Base-by-base conservation (phyloP, 2,888 invertebrate species). In the Abscondita cerata region DNA sequence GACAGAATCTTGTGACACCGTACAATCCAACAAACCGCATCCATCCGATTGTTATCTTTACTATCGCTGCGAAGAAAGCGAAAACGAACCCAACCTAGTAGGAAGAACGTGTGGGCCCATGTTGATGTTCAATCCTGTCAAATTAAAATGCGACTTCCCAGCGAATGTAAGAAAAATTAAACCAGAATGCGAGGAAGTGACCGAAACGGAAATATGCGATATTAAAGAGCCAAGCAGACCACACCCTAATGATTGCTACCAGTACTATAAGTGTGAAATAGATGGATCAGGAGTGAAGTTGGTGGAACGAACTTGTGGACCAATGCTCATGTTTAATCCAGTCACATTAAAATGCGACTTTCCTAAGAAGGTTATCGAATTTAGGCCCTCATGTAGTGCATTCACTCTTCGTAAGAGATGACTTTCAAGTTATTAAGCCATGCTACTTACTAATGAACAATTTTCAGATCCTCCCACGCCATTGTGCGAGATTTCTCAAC, bases 111-210 rank as follows among this genome's bases (percentile, higher is more conserved):
- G 41, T 41, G 41, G 41, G 4, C 41, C 41, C 2, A 41, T 41
- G 41, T 13, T 41, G 15, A 41, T 41, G 41, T 41, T 41, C 41
- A 41, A 41, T 16, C 16, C 41, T 6, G 13, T 16, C 2, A 41
- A 41, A 12, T 15, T 41, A 41, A 41, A 41, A 41, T 41, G 41
- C 41, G 41, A 41, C 15, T 41, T 41, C 13, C 41, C 41, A 8
- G 13, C 12, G 2, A 41, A 41, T 12, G 41, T 41, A 1, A 15
- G 2, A 8, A 41, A 41, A 16, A 8, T 41, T 8, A 6, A 16
- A 6, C 41, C 41, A 13, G 41, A 41, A 6, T 41, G 41, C 12
- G 4, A 25, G 6, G 4, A 2, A 25, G 6, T 6, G 6, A 25
- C 25, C 6, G 25, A 25, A n/a, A 18, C 18, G 1, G 44, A 18